Evolutionary conservation across 2,888 invertebrate genomes (phyloP), one percentile per base, ranked within the genome.

Genomic region (Polyploca ridens): DNA sequence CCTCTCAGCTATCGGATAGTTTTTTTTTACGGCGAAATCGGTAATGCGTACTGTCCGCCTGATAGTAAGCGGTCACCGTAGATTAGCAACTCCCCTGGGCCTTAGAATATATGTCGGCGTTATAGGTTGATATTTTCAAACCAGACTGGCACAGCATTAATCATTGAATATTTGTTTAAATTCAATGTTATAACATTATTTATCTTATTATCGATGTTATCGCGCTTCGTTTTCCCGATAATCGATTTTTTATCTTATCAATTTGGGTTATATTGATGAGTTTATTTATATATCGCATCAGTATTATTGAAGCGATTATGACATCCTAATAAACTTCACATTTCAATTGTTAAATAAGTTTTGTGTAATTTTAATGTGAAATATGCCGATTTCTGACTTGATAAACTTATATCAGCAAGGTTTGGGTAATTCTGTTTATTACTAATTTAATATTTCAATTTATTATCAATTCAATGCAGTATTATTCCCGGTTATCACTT

Each of bases 191-290:
- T 54, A 54, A 19, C 6, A 54, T 54, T 54, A 54, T 54, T 54
- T 54, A 54, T 19, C 10, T 38, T 13, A 41, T 13, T 41, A 38
- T 41, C 41, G 10, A 41, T 13, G n/a, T 19, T 2, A 19, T 54
- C 19, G 6, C 7, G n/a, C 10, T 19, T 19, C 54, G 10, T 10
- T 54, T 27, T 54, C 11, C 19, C 54, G 10, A 54, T 54, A 54
- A 54, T 54, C 54, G 54, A 19, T 54, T 19, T 19, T 19, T n/a
- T 19, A 54, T 54, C 54, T 54, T 54, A 54, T 54, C 54, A 54
- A 10, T 19, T 13, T 41, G 19, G 3, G 19, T 54, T 54, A 54
- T 54, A 54, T 54, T 54, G 0, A 54, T 54, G 5, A 49, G 4
- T 49, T 49, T 54, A 54, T 54, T 54, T 54, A 19, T 19, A 54